Evolutionary conservation across 2,797 vertebrate genomes (phyloP).

Genomic region (Botia almorhae): DNA sequence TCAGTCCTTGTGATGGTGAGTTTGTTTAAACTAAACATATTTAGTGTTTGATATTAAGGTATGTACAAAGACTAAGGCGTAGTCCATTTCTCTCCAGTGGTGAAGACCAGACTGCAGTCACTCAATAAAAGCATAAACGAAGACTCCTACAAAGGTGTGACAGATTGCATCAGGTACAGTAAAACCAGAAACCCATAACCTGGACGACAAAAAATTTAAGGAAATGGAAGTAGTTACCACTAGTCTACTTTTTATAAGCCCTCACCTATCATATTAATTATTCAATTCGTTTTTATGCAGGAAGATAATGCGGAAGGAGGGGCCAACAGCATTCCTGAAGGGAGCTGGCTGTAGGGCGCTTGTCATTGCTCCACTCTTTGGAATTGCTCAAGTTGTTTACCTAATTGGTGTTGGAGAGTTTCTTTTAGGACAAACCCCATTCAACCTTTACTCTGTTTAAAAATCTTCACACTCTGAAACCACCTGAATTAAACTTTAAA

Average conservation of each 20-base stretch:
- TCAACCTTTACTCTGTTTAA: constrained; percentile 76
- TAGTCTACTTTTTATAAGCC: not conserved
- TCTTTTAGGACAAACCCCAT: constrained; percentile 78
- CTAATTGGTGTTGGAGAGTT: constrained; percentile 83
- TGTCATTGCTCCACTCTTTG: constrained; percentile 87
- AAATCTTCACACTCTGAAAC: constrained; percentile 37
- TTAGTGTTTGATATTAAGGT: not conserved
- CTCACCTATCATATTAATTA: not conserved
- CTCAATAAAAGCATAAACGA: constrained; percentile 83
- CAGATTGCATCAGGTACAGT: constrained; percentile 81
- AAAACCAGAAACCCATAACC: not conserved
- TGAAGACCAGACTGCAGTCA: constrained; percentile 85
- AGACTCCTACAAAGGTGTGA: constrained; percentile 82
- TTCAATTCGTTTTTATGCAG: constrained; percentile 62
- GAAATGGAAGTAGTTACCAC: not conserved
- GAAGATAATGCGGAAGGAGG: constrained; percentile 83
- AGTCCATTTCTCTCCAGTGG: constrained; percentile 69
- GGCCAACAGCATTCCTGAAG: constrained; percentile 81
- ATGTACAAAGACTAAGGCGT: not conserved
- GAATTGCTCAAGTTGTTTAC: constrained; percentile 86
- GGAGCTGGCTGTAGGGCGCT: constrained; percentile 83
- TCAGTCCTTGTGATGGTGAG: constrained; percentile 86
- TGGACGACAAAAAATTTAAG: not conserved
- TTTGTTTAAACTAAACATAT: not conserved
- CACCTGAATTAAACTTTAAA: constrained; percentile 60